Evolutionary conservation across 2,113 vertebrate species (phyloP).

Genomic region (Forbesichthys agassizii): DNA sequence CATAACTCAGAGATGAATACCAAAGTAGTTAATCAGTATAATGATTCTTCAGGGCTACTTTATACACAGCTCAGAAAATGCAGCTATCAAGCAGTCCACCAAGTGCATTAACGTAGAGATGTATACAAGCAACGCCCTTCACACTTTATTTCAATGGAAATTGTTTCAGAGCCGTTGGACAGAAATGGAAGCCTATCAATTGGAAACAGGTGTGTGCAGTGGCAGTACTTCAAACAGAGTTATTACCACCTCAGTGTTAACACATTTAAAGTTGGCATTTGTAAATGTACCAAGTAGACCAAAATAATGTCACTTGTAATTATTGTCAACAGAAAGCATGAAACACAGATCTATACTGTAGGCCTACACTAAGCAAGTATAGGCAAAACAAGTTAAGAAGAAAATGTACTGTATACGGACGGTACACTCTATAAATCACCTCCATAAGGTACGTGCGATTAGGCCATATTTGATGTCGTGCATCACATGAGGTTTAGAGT

Average conservation of each 20-base stretch:
- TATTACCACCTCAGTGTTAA: slow-evolving; percentile 34
- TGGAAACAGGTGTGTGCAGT: slow-evolving; percentile 51
- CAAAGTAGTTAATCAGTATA: too few relatives aligned
- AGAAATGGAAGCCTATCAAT: slow-evolving; percentile 36
- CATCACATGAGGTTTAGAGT: too few relatives aligned
- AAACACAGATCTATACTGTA: neutral
- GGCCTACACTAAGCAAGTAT: too few relatives aligned
- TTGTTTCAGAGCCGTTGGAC: slow-evolving; percentile 33
- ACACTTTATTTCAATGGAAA: slow-evolving; percentile 38
- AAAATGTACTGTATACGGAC: neutral
- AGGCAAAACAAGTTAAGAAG: neutral
- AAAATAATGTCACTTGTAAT: slow-evolving; percentile 8
- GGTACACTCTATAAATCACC: too few relatives aligned
- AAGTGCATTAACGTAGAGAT: too few relatives aligned
- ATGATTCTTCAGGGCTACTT: too few relatives aligned
- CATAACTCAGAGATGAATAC: too few relatives aligned
- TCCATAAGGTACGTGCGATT: too few relatives aligned
- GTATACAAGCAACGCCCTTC: neutral
- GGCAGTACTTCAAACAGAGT: slow-evolving; percentile 51
- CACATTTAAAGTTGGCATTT: slow-evolving; percentile 20
- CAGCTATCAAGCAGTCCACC: too few relatives aligned
- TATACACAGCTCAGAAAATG: too few relatives aligned
- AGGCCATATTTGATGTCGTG: too few relatives aligned
- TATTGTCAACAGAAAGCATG: slow-evolving; percentile 1
- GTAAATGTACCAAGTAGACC: neutral